Evolutionary conservation across 2,113 vertebrate species (phyloP).

Genomic region (Oxyura jamaicensis): DNA sequence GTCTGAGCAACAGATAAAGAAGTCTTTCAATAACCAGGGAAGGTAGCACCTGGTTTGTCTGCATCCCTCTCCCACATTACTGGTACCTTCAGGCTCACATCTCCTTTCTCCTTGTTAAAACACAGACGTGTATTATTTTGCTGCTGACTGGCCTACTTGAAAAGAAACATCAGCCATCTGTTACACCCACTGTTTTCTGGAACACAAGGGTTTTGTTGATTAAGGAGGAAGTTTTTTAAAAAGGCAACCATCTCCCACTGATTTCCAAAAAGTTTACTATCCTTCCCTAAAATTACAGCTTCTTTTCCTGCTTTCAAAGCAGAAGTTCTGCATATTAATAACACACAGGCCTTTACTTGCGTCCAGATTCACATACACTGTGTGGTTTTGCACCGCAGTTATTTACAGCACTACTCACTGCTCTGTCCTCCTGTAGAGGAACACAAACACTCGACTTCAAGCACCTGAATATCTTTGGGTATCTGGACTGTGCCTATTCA

Average conservation of each 20-base stretch:
- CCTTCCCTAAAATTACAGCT: not conserved
- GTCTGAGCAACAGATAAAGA: not conserved
- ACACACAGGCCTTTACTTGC: not conserved
- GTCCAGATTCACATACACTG: rapidly evolving
- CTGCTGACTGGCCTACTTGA: not conserved
- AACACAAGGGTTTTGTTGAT: constrained; percentile 28
- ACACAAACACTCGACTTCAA: not conserved
- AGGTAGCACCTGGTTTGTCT: not conserved
- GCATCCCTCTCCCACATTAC: not conserved
- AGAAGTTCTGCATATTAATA: not conserved
- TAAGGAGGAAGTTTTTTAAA: constrained; percentile 18
- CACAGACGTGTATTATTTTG: not conserved
- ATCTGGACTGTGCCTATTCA: not conserved
- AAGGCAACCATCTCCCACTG: not conserved
- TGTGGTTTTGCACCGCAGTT: not conserved
- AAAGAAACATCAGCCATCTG: constrained; percentile 61
- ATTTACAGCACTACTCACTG: not conserved
- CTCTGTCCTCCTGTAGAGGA: not conserved
- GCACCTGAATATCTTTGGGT: not conserved
- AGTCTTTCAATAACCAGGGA: not conserved
- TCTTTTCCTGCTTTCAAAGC: not conserved
- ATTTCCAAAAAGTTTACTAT: not conserved
- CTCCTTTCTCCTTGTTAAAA: constrained; percentile 15
- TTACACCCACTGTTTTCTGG: constrained; percentile 21
- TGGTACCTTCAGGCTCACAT: constrained; percentile 25